Conservation (phyloP, 2,113 vertebrate genomes). For the Chinchilla lanigera region DNA sequence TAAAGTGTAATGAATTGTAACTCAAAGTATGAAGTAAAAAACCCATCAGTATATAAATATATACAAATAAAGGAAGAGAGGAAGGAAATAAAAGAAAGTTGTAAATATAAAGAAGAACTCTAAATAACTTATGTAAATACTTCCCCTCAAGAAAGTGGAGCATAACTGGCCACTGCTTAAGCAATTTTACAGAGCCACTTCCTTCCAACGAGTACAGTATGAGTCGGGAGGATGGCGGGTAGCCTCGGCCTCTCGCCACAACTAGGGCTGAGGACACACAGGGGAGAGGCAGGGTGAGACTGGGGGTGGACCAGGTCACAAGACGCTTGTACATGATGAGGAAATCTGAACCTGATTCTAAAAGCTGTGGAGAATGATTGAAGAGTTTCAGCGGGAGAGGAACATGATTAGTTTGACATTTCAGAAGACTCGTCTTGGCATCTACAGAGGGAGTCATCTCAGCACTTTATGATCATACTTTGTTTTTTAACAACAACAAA, state of each 20-base stretch:
- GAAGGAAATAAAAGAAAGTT: neutral
- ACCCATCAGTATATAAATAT: neutral
- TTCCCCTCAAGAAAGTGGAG: neutral
- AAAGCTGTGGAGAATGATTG: neutral
- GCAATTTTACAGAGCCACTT: neutral
- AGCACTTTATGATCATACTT: slow-evolving; percentile 29
- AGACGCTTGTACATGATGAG: neutral
- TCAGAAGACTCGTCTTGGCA: slow-evolving; percentile 28
- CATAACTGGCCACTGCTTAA: neutral
- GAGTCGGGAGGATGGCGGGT: no score
- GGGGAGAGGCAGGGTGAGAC: neutral
- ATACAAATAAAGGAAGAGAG: neutral
- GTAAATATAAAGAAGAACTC: neutral
- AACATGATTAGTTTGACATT: slow-evolving; percentile 26
- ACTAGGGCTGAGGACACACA: neutral
- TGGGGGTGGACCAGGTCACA: neutral
- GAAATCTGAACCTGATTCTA: neutral
- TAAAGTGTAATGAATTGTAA: slow-evolving; percentile 4
- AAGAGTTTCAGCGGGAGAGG: neutral
- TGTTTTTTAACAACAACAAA: slow-evolving; percentile 48
- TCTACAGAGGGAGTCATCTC: neutral
- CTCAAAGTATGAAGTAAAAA: neutral
- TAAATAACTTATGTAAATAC: neutral
- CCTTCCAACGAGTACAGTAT: neutral
- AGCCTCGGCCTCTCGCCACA: neutral